Evolutionary conservation across 2,797 vertebrate species (phyloP), one percentile per base, ranked within the genome.

Genomic region (Phoebastria nigripes): DNA sequence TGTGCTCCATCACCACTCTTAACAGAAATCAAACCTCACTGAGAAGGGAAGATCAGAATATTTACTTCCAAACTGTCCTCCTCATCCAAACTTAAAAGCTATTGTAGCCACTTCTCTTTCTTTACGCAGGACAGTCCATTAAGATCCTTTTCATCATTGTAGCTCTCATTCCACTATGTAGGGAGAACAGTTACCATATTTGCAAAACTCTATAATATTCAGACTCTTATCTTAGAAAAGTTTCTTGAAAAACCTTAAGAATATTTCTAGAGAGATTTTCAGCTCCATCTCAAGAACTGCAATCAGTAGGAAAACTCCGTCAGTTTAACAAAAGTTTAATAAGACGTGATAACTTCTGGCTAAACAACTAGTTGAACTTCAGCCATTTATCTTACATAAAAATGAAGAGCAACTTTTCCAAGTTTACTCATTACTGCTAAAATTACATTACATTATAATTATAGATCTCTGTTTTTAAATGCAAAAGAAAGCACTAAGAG

Each of bases 151-250:
- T 61, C 9, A 56, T 28, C 20, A 22, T 41, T 67, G 33, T 7
- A 69, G 4, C 5, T 42, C 31, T 82, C 5, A 25, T 54, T 83
- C 12, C 0, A 1, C 3, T 15, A 5, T 28, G 8, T 29, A 29
- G 15, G 26, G 31, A 78, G 15, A 90, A 39, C 1, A 9, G 28
- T 49, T 71, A 37, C 37, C 37, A 37, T 37, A 37, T 37, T 65
- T 49, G 3, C 13, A 69, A 71, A 58, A 62, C 18, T 82, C 9
- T 42, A 1, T 49, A 26, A 39, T 42, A 56, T 21, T 73, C 13
- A 63, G 18, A 42, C 4, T 41, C 6, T 42, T 65, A 8, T 8
- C 15, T 37, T 19, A 66, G 9, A 81, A 56, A 80, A 47, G 9
- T 26, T 55, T 52, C 8, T 66, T 73, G 6, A 63, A 63, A 83